A percentile compares a stretch with the other conserved stretches of the same genome.
Evolutionary conservation across 2,113 vertebrate species (phyloP).

Genomic region (Tricholaema leucomelas): DNA sequence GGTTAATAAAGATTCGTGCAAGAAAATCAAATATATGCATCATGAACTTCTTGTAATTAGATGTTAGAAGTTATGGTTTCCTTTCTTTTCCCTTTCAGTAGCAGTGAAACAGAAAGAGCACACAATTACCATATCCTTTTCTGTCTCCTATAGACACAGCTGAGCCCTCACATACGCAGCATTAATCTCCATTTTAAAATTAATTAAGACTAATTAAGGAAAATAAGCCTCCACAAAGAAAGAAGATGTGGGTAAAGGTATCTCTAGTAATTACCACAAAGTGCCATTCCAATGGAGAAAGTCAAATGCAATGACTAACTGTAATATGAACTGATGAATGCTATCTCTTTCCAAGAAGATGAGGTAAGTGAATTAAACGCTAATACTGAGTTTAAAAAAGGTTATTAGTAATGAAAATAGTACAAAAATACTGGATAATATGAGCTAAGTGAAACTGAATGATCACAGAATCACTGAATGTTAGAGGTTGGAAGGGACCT

Average conservation of each 20-base stretch:
- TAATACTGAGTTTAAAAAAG: background rate
- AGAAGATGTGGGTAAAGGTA: background rate
- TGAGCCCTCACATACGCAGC: background rate
- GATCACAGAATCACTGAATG: background rate
- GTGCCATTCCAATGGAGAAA: background rate
- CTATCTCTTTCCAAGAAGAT: background rate
- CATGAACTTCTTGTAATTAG: background rate
- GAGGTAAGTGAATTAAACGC: background rate
- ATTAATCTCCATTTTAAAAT: slow-evolving; percentile 18
- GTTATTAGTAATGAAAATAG: background rate
- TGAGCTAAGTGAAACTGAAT: background rate
- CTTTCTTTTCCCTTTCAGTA: background rate
- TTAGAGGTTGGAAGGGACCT: background rate
- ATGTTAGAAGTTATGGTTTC: background rate
- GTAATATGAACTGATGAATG: background rate
- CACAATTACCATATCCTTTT: background rate
- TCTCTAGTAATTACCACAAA: background rate
- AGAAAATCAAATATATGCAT: background rate
- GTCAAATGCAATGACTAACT: background rate
- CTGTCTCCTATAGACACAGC: background rate
- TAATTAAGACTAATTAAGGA: slow-evolving; percentile 23
- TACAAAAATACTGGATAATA: background rate
- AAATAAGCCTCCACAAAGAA: background rate
- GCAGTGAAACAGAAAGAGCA: background rate
- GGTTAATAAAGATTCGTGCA: background rate